phyloP scores from a whole-genome alignment of 1,140 invertebrate species.

The Steinernema feltiae region DNA sequence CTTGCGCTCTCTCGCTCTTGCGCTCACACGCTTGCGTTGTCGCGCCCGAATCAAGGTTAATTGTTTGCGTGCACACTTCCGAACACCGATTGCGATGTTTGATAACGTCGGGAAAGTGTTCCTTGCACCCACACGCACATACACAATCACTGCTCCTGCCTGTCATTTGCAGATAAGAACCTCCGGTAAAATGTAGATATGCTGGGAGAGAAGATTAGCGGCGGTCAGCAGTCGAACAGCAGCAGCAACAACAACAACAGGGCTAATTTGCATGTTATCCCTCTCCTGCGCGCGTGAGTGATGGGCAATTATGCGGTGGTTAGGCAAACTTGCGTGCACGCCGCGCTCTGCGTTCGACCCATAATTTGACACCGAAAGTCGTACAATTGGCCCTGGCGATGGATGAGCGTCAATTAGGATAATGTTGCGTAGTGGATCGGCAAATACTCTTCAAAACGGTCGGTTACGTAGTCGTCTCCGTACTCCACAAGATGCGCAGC shows the following conservation, averaged over 20 bases:
- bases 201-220: no score
- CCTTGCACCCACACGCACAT: no score
- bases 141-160: not conserved
- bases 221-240: no score
- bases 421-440: constrained; percentile 1
- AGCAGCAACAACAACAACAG: no score
- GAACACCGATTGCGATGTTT: not conserved
- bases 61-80: constrained; percentile 13
- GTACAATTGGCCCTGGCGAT: not conserved
- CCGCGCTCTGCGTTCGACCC: constrained; percentile 6
- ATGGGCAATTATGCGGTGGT: constrained; percentile 11
- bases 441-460: not conserved
- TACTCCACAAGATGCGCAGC: not conserved
- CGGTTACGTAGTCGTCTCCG: not conserved
- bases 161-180: not conserved
- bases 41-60: constrained; percentile 15
- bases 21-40: not conserved
- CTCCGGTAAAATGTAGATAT: not conserved
- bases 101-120: not conserved
- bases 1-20: not conserved
- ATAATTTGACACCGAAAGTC: constrained; percentile 9
- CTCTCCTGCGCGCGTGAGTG: not conserved
- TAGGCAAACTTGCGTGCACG: constrained; percentile 12
- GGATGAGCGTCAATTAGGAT: constrained; percentile 9
- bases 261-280: constrained; percentile 7